Conservation (phyloP, 2,888 invertebrate genomes). For the Oscheius sp. region DNA sequence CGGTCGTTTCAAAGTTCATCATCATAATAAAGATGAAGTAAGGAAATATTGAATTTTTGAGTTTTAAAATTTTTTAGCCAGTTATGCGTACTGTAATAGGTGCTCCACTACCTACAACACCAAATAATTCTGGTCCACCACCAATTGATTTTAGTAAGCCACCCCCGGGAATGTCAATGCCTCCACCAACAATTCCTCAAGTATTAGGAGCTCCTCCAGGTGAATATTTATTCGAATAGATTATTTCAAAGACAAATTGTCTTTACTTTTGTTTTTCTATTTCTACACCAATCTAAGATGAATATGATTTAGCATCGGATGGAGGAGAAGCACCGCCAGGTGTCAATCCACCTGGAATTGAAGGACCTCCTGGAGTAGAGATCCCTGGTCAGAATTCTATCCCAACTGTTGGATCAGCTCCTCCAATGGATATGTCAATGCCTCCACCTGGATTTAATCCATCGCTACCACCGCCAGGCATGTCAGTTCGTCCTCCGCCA, state of each 20-base stretch:
- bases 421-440: slow-evolving; percentile 24
- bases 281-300: background rate
- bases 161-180: slow-evolving; percentile 48
- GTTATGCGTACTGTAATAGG: slow-evolving; percentile 38
- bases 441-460: slow-evolving; percentile 52
- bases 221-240: background rate
- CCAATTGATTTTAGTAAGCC: slow-evolving; percentile 50
- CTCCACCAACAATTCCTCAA: slow-evolving; percentile 15
- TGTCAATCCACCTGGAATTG: slow-evolving; percentile 14
- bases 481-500: slow-evolving; percentile 38
- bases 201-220: slow-evolving; percentile 17
- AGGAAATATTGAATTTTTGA: background rate
- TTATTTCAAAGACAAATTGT: background rate
- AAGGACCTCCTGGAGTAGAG: slow-evolving; percentile 37
- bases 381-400: slow-evolving; percentile 24
- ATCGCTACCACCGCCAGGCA: slow-evolving; percentile 50
- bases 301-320: background rate
- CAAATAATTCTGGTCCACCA: background rate
- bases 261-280: background rate
- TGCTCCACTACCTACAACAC: slow-evolving; percentile 6
- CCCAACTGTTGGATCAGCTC: background rate
- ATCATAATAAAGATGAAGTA: slow-evolving; percentile 13
- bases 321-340: background rate
- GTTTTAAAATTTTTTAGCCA: slow-evolving; percentile 19
- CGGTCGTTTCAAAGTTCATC: slow-evolving; percentile 48